Percentiles rank a stretch among this genome's conserved stretches.
These are phyloP conservation scores for Apis mellifera DNA, from an alignment of 1,140 invertebrate species.

Conservation along the genomic window Amel_HAv3.1 CM009937.2:14129001-14129500, in stretches of 20 bases:
- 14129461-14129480: conserved; percentile 29
- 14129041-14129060: conserved; percentile 68
- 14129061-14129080: conserved; percentile 70
- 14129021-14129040: conserved; percentile 36
- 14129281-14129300: conserved; percentile 1
- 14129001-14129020: conserved; percentile 56
- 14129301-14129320: no score
- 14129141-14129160: conserved; percentile 73
- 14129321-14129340: not conserved
- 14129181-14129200: conserved; percentile 73
- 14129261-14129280: not conserved
- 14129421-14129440: conserved; percentile 1
- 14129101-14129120: conserved; percentile 63
- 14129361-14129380: not conserved
- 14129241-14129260: conserved; percentile 66
- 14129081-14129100: conserved; percentile 69
- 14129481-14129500: conserved; percentile 44
- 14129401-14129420: not conserved
- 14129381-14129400: not conserved
- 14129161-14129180: conserved; percentile 76
- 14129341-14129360: no score
- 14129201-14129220: conserved; percentile 78
- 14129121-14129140: conserved; percentile 37
- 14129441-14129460: not conserved
- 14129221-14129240: conserved; percentile 72